Evolutionary conservation across 2,797 vertebrate genomes (phyloP).

Genomic region (Lutra lutra): DNA sequence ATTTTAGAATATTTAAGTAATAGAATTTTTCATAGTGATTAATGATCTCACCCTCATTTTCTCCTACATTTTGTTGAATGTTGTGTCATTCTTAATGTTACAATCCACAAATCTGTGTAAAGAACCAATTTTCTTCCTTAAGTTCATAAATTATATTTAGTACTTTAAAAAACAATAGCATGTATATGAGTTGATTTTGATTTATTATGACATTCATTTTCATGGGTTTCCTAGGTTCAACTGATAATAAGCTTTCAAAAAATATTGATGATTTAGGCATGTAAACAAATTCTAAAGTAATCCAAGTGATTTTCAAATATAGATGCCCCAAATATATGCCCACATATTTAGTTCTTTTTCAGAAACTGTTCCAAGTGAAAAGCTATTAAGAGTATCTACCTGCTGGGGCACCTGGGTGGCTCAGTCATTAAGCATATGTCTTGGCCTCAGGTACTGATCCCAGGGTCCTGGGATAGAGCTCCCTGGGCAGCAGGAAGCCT

Average conservation of each 20-base stretch:
- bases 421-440: too few species aligned
- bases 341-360: not conserved
- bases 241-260: not conserved
- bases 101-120: not conserved
- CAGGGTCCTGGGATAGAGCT: too few species aligned
- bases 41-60: not conserved
- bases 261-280: not conserved
- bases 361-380: not conserved
- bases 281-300: not conserved
- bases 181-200: not conserved
- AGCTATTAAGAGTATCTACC: not conserved
- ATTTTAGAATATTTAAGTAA: not conserved
- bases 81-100: not conserved
- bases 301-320: not conserved
- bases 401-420: too few species aligned
- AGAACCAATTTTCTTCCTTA: not conserved
- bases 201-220: conserved; percentile 11
- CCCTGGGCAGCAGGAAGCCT: too few species aligned
- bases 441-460: too few species aligned
- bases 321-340: not conserved
- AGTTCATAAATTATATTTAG: not conserved
- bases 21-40: not conserved
- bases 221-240: not conserved
- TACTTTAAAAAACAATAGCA: not conserved
- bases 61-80: not conserved